phyloP scores from a whole-genome alignment of 2,888 invertebrate species.

The Azorinus chamasolen region DNA sequence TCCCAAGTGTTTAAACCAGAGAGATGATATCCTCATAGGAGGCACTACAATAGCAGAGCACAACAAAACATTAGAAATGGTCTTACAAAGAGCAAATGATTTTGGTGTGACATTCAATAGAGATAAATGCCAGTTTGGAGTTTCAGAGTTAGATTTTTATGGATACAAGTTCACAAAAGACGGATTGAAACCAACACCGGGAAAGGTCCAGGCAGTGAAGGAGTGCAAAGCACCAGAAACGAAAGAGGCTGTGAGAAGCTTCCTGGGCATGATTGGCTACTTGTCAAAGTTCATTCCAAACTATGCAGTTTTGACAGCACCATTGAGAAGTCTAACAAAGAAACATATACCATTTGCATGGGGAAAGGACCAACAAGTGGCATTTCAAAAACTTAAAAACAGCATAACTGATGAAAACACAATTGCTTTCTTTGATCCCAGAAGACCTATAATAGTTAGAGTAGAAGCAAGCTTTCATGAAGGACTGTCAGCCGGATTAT shows the following conservation, averaged over 20 bases:
- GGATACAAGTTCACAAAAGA: constrained; percentile 22
- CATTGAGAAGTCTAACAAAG: constrained; percentile 12
- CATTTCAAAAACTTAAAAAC: constrained; percentile 28
- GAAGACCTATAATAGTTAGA: constrained; percentile 26
- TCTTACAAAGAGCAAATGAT: constrained; percentile 31
- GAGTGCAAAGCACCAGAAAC: constrained; percentile 20
- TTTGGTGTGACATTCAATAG: constrained; percentile 7
- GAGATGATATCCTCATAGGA: too few species aligned
- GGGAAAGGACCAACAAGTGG: constrained; percentile 17
- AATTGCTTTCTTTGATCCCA: constrained; percentile 25
- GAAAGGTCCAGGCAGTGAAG: constrained; percentile 33
- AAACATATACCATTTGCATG: constrained; percentile 17
- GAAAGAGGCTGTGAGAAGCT: constrained; percentile 27
- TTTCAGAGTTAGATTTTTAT: constrained; percentile 15
- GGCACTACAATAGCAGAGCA: constrained; percentile 23
- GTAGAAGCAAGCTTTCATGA: constrained; percentile 20
- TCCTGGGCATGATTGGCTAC: constrained; percentile 28
- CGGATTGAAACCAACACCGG: constrained; percentile 23
- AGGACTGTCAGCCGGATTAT: constrained; percentile 15
- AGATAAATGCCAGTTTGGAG: constrained; percentile 24
- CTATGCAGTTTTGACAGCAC: constrained; percentile 19
- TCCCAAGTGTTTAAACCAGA: constrained; percentile 24
- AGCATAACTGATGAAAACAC: constrained; percentile 17
- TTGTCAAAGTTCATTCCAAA: constrained; percentile 30
- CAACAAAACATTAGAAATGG: constrained; percentile 26